Conservation (phyloP, 2,113 vertebrate genomes). For the Percina caprodes region DNA sequence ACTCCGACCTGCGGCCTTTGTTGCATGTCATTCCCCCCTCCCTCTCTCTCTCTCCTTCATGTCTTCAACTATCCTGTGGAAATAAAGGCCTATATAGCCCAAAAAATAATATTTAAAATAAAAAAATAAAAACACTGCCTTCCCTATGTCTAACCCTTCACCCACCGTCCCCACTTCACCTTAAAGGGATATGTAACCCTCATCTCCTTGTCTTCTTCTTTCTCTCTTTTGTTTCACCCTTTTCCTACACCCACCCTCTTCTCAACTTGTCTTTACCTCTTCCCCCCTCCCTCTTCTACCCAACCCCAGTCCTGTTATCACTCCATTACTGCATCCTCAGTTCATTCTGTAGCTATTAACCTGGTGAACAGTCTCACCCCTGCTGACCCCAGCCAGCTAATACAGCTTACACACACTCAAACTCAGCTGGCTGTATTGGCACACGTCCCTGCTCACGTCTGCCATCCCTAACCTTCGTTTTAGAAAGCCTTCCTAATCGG, state of each 20-base stretch:
- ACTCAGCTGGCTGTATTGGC: constrained; percentile 45
- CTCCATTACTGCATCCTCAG: constrained; percentile 56
- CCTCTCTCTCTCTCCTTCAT: too few species aligned
- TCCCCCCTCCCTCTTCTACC: background rate
- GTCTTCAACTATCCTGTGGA: too few species aligned
- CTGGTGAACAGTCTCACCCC: constrained; percentile 55
- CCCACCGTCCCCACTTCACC: constrained; percentile 17
- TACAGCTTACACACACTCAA: constrained; percentile 54
- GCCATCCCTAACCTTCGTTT: background rate
- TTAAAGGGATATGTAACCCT: background rate
- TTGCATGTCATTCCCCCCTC: too few species aligned
- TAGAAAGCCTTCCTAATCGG: constrained; percentile 32
- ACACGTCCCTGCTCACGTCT: constrained; percentile 26
- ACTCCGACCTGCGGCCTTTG: too few species aligned
- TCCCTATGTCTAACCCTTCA: background rate
- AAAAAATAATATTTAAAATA: too few species aligned
- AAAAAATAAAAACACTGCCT: background rate
- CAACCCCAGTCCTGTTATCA: constrained; percentile 46
- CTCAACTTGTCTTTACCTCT: background rate
- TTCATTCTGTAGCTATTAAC: constrained; percentile 68
- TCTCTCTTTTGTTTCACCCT: constrained; percentile 26
- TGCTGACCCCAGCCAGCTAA: constrained; percentile 51
- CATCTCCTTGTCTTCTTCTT: constrained; percentile 19
- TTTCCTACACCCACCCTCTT: constrained; percentile 33
- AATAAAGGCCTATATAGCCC: too few species aligned